Evolutionary conservation across 1,140 invertebrate genomes (phyloP), one percentile per base, ranked within the genome.

Genomic region (Lamellibrachia luymesi): DNA sequence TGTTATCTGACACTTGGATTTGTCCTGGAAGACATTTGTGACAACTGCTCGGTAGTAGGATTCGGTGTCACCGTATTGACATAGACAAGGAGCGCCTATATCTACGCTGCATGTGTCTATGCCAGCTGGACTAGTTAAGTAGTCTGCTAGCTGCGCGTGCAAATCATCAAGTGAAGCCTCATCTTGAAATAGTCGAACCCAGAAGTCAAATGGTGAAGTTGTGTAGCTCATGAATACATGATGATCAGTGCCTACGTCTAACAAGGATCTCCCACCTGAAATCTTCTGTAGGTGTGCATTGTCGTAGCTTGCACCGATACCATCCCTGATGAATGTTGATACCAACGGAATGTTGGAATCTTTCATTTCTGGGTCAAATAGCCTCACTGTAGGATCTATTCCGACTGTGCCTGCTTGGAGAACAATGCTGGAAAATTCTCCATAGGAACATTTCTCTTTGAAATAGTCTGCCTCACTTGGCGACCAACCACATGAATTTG

Each of bases 11-110:
- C 90, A 91, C 27, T 50, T 91, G 38, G 49, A 49, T 91, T 91
- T 91, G 49, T 91, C 50, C 49, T 91, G 13, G 50, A 50, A 50
- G 90, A 91, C 90, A 51, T 49, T 51, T 27, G 90, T 91, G 90
- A 91, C 90, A 91, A 91, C n/a, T 10, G 90, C 90, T n/a, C 90
- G 90, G 10, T 91, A 51, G 50, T 91, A 91, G 50, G 38, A 49
- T 50, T 51, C 90, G 27, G 49, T 91, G 50, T 91, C 49, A 13
- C 90, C 64, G 17, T 80, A 80, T 22, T 80, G 64, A 80, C 64
- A 80, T 22, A 80, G 64, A 80, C 64, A 80, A 22, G 64, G 25
- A 22, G 5, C 64, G 17, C 64, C 64, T 17, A 80, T 91, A 38
- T 49, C 90, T n/a, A 91, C 90, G 6, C 90, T 50, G 27, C 38